These are phyloP conservation scores for Caenorhabditis elegans DNA, from an alignment of 1,140 invertebrate genomes.

Conservation along the genomic window WBcel235 BX284605.5:18689501-18690000, in stretches of 20 bases:
- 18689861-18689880: no score
- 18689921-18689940: no score
- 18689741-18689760: neutral
- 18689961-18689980: no score
- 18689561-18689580: neutral
- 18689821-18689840: no score
- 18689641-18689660: neutral
- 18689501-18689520: no score
- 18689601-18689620: no score
- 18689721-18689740: neutral
- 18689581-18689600: neutral
- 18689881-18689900: no score
- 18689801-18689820: no score
- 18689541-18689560: neutral
- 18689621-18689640: neutral
- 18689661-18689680: neutral
- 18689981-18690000: no score
- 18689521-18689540: slow-evolving; percentile 4
- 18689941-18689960: no score
- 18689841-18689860: no score
- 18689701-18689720: neutral
- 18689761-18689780: neutral
- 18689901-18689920: no score
- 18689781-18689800: neutral
- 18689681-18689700: neutral